A percentile compares a stretch with the other conserved stretches of the same genome.
These are phyloP conservation scores for Mongoloraphidia duomilia DNA, from an alignment of 2,888 invertebrate genomes.

Conservation along the genomic window DNA sequence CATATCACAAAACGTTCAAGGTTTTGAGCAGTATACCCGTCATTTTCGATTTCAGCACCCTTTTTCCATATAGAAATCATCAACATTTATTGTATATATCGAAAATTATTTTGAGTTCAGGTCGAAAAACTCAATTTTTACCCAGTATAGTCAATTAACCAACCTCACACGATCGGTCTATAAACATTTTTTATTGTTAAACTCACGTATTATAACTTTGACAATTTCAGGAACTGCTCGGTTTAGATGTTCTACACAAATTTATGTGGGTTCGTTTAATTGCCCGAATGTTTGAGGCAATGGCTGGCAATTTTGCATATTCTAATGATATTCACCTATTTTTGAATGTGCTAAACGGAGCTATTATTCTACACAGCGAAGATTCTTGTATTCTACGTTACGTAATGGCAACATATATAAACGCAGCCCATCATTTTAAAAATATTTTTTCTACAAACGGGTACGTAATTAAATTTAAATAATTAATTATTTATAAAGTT, in stretches of 20 bases:
- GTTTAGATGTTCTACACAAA: constrained; percentile 93
- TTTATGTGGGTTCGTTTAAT: constrained; percentile 97
- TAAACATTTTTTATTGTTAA: no score
- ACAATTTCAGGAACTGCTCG: constrained; percentile 64
- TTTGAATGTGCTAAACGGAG: constrained; percentile 93
- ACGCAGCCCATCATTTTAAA: constrained; percentile 95
- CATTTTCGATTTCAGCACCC: no score
- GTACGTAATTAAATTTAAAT: constrained; percentile 28
- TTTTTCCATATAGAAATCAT: no score
- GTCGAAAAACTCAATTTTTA: no score
- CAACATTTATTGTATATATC: no score
- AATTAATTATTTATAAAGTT: constrained; percentile 1
- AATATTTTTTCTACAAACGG: constrained; percentile 97
- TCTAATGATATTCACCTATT: constrained; percentile 95
- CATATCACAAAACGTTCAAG: no score
- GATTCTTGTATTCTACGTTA: constrained; percentile 90
- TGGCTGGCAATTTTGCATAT: constrained; percentile 94
- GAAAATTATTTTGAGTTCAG: no score
- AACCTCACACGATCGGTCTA: no score
- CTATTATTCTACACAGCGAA: constrained; percentile 90
- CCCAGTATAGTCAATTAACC: no score
- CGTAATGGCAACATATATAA: constrained; percentile 94
- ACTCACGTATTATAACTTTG: not conserved
- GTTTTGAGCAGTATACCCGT: no score
- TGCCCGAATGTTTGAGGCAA: constrained; percentile 92